phyloP scores from a whole-genome alignment of 2,888 invertebrate species.

The Cephus pygmeus region DNA sequence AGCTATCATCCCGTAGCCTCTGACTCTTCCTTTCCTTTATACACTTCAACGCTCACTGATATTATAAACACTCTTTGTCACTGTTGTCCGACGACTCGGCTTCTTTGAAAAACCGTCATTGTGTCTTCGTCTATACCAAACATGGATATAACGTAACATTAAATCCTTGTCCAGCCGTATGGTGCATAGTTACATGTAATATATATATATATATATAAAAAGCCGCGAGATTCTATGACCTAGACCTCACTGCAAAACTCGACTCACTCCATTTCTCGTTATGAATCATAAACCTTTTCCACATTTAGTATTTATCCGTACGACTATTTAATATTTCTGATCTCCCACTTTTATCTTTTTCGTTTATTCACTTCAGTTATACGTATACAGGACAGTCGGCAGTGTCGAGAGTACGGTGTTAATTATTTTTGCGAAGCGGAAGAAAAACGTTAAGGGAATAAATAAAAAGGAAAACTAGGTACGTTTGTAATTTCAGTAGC shows the following conservation, averaged over 20 bases:
- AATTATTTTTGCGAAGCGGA: not conserved
- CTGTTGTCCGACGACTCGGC: not conserved
- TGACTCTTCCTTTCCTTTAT: constrained; percentile 25
- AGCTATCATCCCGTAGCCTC: constrained; percentile 10
- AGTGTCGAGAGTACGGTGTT: not conserved
- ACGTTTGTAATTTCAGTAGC: not conserved
- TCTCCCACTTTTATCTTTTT: not conserved
- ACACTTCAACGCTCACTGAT: not conserved
- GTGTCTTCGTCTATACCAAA: constrained; percentile 5
- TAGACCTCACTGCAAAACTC: constrained; percentile 6
- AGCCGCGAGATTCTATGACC: not conserved
- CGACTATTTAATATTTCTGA: not conserved
- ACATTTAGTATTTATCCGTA: not conserved
- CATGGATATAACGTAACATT: constrained; percentile 2
- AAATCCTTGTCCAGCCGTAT: not conserved
- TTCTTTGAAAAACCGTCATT: constrained; percentile 10
- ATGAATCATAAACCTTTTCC: constrained; percentile 1
- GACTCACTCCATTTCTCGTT: constrained; percentile 1
- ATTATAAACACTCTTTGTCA: not conserved
- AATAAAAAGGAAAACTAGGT: not conserved
- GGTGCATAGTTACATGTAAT: not conserved
- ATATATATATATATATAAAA: not conserved
- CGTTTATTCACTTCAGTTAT: not conserved
- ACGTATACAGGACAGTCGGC: not conserved
- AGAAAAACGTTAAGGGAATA: not conserved